Conservation (phyloP, 2,888 invertebrate species). For the Chironomus riparius region DNA sequence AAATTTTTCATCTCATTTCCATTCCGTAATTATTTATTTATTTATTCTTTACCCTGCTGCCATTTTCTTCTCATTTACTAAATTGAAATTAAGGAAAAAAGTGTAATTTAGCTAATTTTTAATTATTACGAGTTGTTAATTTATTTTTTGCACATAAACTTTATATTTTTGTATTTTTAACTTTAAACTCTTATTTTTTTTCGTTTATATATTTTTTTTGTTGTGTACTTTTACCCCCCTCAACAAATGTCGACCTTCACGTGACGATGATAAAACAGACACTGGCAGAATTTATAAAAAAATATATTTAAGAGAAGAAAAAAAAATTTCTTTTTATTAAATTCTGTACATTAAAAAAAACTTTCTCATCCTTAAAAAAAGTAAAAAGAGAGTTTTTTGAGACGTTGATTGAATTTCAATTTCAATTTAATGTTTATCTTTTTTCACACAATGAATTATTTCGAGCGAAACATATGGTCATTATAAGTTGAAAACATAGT, state of each 20-base stretch:
- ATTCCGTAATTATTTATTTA: no score
- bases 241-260: neutral
- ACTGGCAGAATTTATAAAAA: neutral
- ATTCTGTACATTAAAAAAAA: neutral
- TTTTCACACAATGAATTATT: neutral
- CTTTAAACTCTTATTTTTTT: neutral
- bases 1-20: no score
- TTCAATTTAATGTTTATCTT: neutral
- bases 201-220: neutral
- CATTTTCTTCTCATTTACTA: no score
- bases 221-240: neutral
- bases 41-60: no score
- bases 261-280: conserved; percentile 5
- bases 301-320: neutral
- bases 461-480: neutral
- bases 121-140: no score
- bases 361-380: neutral
- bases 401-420: conserved; percentile 8
- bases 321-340: neutral
- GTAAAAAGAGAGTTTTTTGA: neutral
- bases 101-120: no score
- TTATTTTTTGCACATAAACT: no score
- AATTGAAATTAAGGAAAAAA: no score
- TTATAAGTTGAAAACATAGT: neutral
- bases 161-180: no score